Evolutionary conservation across 2,113 vertebrate species (phyloP).

Genomic region (Motacilla alba): DNA sequence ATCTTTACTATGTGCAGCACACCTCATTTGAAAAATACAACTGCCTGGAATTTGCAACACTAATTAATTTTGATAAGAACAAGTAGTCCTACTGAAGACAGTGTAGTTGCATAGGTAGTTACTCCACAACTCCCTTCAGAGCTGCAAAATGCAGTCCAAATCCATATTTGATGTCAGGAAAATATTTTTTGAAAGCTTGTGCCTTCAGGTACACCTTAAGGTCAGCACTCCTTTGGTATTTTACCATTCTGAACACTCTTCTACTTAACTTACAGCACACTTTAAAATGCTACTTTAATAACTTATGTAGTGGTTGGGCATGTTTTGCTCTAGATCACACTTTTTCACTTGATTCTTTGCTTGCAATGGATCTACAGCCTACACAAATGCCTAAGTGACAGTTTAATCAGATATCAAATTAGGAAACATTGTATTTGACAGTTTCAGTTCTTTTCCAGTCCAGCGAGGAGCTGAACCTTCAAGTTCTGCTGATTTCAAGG

Average conservation of each 20-base stretch:
- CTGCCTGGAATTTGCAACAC: not conserved
- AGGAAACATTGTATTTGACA: not conserved
- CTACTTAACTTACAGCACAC: not conserved
- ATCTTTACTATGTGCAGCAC: not conserved
- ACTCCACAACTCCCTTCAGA: not conserved
- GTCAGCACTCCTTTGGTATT: not conserved
- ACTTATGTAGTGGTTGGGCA: not conserved
- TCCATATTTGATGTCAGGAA: not conserved
- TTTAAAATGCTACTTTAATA: not conserved
- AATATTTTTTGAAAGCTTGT: not conserved
- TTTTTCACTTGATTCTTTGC: not conserved
- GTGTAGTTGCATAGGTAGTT: not conserved
- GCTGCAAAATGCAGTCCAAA: not conserved
- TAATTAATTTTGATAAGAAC: not conserved
- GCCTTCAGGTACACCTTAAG: not conserved
- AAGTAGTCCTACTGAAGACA: not conserved
- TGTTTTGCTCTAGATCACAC: not conserved
- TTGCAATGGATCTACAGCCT: not conserved
- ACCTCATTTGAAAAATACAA: slow-evolving; percentile 11
- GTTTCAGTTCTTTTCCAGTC: not conserved
- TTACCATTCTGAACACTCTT: not conserved
- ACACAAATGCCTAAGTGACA: not conserved
- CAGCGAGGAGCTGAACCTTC: not conserved
- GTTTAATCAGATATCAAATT: not conserved
- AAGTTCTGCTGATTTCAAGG: not conserved